These are phyloP conservation scores for Theristicus caerulescens DNA, from an alignment of 2,113 vertebrate species.

Conservation along the genomic window DNA sequence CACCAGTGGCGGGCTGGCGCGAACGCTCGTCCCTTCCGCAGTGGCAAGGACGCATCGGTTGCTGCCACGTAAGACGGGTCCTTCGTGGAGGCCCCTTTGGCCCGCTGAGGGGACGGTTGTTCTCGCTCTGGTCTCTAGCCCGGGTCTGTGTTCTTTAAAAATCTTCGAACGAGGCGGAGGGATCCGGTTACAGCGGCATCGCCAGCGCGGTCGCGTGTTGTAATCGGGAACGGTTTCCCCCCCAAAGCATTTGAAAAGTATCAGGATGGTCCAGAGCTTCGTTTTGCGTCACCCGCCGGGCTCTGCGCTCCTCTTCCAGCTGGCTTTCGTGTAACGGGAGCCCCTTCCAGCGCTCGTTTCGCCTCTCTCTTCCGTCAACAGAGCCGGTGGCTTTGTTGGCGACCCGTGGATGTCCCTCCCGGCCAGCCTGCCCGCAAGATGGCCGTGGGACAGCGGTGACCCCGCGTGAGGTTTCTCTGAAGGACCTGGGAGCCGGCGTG, in stretches of 20 bases:
- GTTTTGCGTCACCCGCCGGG: background rate
- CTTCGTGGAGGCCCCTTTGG: background rate
- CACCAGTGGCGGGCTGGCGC: fast-evolving
- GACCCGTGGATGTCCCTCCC: background rate
- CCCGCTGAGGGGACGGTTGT: background rate
- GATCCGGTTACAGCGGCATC: background rate
- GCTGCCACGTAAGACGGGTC: background rate
- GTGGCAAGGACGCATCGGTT: background rate
- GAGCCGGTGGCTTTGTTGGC: background rate
- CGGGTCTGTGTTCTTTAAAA: background rate
- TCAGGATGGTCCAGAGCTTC: background rate
- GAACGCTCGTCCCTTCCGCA: fast-evolving
- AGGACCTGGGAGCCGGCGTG: background rate
- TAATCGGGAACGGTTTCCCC: background rate
- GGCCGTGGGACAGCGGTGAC: background rate
- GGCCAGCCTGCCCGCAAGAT: background rate
- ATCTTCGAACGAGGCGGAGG: fast-evolving
- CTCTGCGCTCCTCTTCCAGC: background rate
- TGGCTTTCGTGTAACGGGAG: background rate
- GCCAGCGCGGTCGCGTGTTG: fast-evolving
- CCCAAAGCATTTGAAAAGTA: background rate
- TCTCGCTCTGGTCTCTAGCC: background rate
- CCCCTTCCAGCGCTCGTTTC: background rate
- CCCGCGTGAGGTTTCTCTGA: background rate
- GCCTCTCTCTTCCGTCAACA: background rate